These are phyloP conservation scores for Bucco capensis DNA, from an alignment of 2,113 vertebrate species.

Conservation along the genomic window DNA sequence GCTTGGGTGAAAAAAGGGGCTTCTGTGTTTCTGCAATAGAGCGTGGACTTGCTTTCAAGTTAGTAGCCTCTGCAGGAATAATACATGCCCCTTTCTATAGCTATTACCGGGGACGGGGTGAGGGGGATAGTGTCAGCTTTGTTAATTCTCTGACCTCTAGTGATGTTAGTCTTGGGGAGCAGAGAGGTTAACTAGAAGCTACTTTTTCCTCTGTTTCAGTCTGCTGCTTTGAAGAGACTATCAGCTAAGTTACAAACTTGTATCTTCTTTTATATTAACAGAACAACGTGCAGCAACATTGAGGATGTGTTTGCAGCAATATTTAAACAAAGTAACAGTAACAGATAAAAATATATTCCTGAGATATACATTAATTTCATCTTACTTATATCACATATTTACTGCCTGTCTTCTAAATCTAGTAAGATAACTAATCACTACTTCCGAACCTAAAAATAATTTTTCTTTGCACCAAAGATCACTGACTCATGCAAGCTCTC, in stretches of 20 bases:
- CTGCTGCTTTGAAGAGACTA: background rate
- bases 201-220: background rate
- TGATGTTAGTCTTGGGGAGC: no score
- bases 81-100: rapidly evolving
- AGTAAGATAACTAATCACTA: background rate
- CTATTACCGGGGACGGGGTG: no score
- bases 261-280: background rate
- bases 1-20: background rate
- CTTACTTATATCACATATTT: background rate
- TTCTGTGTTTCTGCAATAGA: background rate
- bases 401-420: background rate
- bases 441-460: background rate
- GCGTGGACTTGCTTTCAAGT: background rate
- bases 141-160: no score
- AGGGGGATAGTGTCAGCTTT: no score
- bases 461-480: background rate
- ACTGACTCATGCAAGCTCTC: background rate
- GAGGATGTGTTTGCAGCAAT: background rate
- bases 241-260: rapidly evolving
- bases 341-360: background rate
- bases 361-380: background rate
- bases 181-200: background rate
- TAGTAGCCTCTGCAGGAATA: background rate
- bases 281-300: rapidly evolving
- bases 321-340: background rate